Percentiles rank a stretch among this genome's conserved stretches.
Evolutionary conservation across 2,797 vertebrate genomes (phyloP).

Genomic region (Varecia variegata): DNA sequence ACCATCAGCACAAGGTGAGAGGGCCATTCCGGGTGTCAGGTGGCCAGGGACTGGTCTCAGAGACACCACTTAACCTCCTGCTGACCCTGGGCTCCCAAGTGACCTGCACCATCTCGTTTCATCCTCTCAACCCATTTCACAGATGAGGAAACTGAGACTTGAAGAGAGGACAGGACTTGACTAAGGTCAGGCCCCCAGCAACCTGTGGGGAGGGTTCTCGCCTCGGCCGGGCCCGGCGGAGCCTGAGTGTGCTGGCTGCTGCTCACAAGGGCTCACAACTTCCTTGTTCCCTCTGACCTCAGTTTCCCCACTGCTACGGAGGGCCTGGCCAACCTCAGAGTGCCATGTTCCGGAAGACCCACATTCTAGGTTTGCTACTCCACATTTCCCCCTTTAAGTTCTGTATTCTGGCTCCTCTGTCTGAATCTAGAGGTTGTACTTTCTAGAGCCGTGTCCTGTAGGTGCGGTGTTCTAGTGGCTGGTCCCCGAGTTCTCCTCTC

Average conservation of each 20-base stretch:
- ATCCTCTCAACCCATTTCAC: background rate
- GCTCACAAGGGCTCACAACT: background rate
- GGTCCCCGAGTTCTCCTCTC: background rate
- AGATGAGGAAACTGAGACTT: background rate
- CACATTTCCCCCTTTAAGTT: no score
- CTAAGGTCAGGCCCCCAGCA: background rate
- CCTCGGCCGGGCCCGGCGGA: accelerated
- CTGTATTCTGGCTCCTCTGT: background rate
- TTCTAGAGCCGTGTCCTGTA: background rate
- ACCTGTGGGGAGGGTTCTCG: background rate
- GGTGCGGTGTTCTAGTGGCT: background rate
- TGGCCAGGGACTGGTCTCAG: background rate
- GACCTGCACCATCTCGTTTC: background rate
- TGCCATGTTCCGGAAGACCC: background rate
- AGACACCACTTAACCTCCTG: background rate
- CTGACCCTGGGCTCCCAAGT: background rate
- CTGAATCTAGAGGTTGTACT: background rate
- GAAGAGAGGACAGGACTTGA: background rate
- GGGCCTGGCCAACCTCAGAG: accelerated
- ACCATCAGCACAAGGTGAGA: background rate
- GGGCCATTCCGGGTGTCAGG: background rate
- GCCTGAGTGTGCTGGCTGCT: accelerated
- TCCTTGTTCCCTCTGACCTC: background rate
- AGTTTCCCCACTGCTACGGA: background rate
- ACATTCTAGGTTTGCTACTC: background rate